phyloP scores from a whole-genome alignment of 2,113 vertebrate genomes.

The Lasiurus cinereus region DNA sequence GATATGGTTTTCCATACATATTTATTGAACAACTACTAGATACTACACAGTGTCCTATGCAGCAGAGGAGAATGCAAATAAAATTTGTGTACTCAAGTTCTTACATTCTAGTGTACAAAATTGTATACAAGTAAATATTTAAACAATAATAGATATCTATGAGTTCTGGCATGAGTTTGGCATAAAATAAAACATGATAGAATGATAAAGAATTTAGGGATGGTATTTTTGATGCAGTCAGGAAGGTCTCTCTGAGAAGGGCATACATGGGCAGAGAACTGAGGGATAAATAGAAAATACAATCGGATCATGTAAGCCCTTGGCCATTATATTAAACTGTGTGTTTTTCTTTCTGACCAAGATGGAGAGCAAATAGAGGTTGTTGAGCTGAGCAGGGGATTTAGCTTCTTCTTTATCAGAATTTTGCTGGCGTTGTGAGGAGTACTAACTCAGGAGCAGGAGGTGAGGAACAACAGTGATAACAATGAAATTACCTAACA shows the following conservation, averaged over 20 bases:
- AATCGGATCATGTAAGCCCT: neutral
- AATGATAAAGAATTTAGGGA: neutral
- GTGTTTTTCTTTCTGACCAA: neutral
- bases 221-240: neutral
- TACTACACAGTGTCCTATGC: neutral
- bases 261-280: neutral
- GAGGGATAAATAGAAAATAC: slow-evolving; percentile 12
- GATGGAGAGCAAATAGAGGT: neutral
- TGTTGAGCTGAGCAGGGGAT: neutral
- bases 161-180: neutral
- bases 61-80: neutral
- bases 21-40: neutral
- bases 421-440: neutral
- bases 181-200: neutral
- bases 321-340: neutral
- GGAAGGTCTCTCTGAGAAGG: neutral
- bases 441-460: neutral
- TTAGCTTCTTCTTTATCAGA: neutral
- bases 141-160: neutral
- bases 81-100: neutral
- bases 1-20: neutral
- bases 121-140: neutral
- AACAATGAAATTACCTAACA: neutral
- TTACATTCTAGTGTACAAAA: neutral
- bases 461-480: neutral